Evolutionary conservation across 2,797 vertebrate genomes (phyloP).

Genomic region (Hippoglossus hippoglossus): DNA sequence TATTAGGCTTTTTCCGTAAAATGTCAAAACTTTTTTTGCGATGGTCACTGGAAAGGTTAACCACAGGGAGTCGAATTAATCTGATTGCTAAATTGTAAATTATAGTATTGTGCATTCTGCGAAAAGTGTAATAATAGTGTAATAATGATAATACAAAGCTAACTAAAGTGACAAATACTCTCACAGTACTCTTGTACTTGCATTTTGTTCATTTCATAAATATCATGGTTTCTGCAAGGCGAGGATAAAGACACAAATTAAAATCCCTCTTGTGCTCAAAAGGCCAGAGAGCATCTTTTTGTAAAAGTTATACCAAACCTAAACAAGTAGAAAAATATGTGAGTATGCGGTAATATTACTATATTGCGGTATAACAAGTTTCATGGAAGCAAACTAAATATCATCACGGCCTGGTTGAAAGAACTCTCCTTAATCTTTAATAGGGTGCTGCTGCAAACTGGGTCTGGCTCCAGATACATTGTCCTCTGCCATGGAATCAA

Average conservation of each 20-base stretch:
- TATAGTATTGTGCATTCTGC: too few relatives aligned
- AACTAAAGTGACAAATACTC: not conserved
- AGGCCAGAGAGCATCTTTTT: too few relatives aligned
- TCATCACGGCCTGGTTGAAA: constrained; percentile 43
- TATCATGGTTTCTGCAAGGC: too few relatives aligned
- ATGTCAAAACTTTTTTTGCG: not conserved
- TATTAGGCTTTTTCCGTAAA: not conserved
- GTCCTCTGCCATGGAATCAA: constrained; percentile 40
- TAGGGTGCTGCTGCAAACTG: constrained; percentile 43
- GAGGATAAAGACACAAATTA: too few relatives aligned
- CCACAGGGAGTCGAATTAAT: not conserved
- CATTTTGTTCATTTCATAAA: too few relatives aligned
- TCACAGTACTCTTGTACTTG: not conserved
- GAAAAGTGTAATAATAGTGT: too few relatives aligned
- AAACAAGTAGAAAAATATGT: not conserved
- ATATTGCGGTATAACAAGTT: constrained; percentile 29
- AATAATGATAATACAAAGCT: too few relatives aligned
- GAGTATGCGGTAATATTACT: constrained; percentile 17
- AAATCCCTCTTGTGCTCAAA: too few relatives aligned
- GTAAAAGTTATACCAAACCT: too few relatives aligned
- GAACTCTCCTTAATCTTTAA: constrained; percentile 76
- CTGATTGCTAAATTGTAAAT: not conserved
- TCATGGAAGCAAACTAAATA: constrained; percentile 58
- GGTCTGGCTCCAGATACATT: constrained; percentile 42
- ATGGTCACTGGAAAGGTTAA: not conserved